Base-by-base conservation (phyloP, 2,797 vertebrate species). In the Sebastes flavidus region DNA sequence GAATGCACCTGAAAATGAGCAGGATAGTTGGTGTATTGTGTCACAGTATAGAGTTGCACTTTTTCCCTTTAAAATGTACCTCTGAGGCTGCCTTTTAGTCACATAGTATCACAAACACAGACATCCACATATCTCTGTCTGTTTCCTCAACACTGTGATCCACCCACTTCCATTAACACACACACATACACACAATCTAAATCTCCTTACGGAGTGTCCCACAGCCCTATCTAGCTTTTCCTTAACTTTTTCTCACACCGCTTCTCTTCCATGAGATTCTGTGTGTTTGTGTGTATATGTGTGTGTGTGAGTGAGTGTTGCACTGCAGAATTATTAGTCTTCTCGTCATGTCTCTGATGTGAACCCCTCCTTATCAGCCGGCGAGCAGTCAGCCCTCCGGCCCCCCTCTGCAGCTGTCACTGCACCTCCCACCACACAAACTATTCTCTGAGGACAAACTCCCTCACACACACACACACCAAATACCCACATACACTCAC, bases 321-420 rank as follows among this genome's bases (percentile, higher is more conserved):
- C 42, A 46, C 46, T 92, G 92, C 92, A 95, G 95, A 96, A 95
- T 96, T 95, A 95, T 95, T 94, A 93, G 90, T 91, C 87, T 92
- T 92, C 95, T 96, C 93, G 89, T 93, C 80, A 81, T 91, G 92
- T 94, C 94, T 94, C 93, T 85, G 92, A 95, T 95, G 94, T 93
- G 91, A 94, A 93, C 92, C 91, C 95, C 95, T 94, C 95, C 96
- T 98, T 98, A 99, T 99, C 98, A 97, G 97, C 92, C 91, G 87
- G 95, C 94, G 89, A 93, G 95, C 98, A 98, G 97, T 97, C 96
- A 95, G 95, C 92, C 85, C 93, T 90, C 69, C 81, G 12, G 25
- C 75, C 92, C 95, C 94, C 96, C 93, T 82, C 91, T 94, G 89
- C 97, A 97, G 97, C 97, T 97, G 97, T 95, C 95, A 92, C 91